phyloP scores from a whole-genome alignment of 2,113 vertebrate genomes.

The Tachuris rubrigastra region DNA sequence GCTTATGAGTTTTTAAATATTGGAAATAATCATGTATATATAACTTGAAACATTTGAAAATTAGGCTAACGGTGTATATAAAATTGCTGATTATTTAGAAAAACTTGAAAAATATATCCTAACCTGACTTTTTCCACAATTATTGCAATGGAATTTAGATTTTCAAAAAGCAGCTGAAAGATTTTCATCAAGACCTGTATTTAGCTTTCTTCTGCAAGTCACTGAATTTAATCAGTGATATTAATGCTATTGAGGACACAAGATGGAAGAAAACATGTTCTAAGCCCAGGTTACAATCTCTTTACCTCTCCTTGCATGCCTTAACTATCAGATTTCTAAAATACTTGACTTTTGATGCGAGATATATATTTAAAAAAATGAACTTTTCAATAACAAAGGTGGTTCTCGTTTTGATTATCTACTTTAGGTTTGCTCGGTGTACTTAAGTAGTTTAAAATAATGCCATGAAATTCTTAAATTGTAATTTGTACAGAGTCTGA shows the following conservation, averaged over 20 bases:
- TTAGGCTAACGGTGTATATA: background rate
- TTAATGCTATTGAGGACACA: background rate
- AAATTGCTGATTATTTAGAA: background rate
- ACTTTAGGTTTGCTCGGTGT: background rate
- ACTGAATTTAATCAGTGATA: background rate
- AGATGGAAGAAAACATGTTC: background rate
- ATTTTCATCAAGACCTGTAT: background rate
- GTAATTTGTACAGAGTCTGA: conserved; percentile 73
- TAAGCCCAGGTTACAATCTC: background rate
- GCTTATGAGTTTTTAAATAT: background rate
- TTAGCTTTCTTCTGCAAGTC: background rate
- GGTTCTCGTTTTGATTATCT: background rate
- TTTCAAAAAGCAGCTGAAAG: background rate
- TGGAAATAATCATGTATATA: background rate
- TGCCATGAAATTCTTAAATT: background rate
- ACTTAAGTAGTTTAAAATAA: background rate
- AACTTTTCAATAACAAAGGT: background rate
- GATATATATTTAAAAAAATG: background rate
- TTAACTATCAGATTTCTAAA: background rate
- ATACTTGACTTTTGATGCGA: background rate
- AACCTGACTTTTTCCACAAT: background rate
- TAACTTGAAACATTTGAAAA: background rate
- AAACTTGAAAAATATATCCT: background rate
- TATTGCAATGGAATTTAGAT: background rate
- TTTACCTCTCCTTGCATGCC: background rate